Percentiles rank a stretch among this genome's conserved stretches.
Evolutionary conservation across 2,113 vertebrate genomes (phyloP).

Genomic region (Lonchura striata): DNA sequence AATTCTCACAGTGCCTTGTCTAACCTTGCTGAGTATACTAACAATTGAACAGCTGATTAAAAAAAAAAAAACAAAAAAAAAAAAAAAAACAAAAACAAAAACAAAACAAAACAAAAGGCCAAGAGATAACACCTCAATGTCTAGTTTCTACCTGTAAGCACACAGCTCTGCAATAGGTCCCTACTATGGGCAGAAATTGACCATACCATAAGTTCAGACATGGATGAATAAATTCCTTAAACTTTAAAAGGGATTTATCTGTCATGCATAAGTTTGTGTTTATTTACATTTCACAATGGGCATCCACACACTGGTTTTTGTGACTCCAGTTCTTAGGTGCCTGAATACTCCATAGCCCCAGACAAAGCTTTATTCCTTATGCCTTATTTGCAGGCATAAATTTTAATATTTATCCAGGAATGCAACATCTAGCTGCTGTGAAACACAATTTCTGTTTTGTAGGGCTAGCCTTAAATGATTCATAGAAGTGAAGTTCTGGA

Average conservation of each 20-base stretch:
- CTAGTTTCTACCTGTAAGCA: neutral
- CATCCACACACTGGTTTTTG: neutral
- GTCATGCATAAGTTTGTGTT: neutral
- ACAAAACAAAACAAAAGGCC: too few species aligned
- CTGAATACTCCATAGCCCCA: neutral
- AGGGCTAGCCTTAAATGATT: neutral
- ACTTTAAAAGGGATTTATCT: neutral
- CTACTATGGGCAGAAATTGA: neutral
- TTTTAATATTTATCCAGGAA: neutral
- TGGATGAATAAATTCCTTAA: neutral
- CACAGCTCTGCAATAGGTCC: neutral
- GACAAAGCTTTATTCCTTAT: neutral
- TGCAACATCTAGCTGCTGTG: accelerated
- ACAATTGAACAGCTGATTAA: neutral
- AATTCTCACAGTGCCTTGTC: neutral
- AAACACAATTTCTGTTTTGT: neutral
- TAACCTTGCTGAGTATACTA: neutral
- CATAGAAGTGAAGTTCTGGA: neutral
- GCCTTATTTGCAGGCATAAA: neutral
- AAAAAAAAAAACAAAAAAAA: neutral
- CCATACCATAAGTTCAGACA: neutral
- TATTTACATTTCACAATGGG: neutral
- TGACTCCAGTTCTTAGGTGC: neutral
- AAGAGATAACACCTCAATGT: neutral
- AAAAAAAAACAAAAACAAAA: neutral